Evolutionary conservation across 2,888 invertebrate species (phyloP), one percentile per base, ranked within the genome.

Genomic region (Choreutis nemorana): DNA sequence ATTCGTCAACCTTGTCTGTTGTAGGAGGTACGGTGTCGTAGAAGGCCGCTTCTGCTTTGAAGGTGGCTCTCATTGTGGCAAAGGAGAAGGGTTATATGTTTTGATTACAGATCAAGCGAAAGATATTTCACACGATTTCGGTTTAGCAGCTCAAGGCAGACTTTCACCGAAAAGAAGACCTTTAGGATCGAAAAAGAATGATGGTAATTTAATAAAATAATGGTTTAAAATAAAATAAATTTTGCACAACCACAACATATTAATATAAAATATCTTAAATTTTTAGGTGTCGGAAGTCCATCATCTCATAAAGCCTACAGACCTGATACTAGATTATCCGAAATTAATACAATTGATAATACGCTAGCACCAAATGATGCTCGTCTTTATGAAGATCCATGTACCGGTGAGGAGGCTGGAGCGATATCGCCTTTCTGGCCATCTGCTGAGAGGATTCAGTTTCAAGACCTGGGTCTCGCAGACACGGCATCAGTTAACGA

Each of bases 21-120:
- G 62, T 47, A 84, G 93, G 42, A 84, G 92, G 27, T 94, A 91
- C 62, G 94, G 94, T 3, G 89, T 91, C 16, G 88, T 93, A 26
- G 93, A 93, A 39, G 89, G 90, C 9, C 80, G 90, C 33, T 93
- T 94, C 59, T 92, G 93, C 58, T 92, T 94, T 67, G 94, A 95
- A 62, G 94, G 93, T 2, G 94, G 91, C 2, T 90, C 93, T 1
- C 81, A 88, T 36, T 93, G 93, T 64, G 91, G 91, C 10, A 87
- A 87, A 49, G 92, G 90, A 6, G 90, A 89, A 56, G 92, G 92
- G 1, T 72, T 91, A 14, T 89, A 90, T 58, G 87, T 91, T 32
- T 72, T 91, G 29, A 79, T 89, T 32, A 86, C 88, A 11, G 90
- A 90, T 55, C 90, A 88, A 55, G 87, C 88, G 10, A 84, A 86